A percentile compares a stretch with the other conserved stretches of the same genome.
Evolutionary conservation across 2,113 vertebrate species (phyloP).

Genomic region (Leptosomus discolor): DNA sequence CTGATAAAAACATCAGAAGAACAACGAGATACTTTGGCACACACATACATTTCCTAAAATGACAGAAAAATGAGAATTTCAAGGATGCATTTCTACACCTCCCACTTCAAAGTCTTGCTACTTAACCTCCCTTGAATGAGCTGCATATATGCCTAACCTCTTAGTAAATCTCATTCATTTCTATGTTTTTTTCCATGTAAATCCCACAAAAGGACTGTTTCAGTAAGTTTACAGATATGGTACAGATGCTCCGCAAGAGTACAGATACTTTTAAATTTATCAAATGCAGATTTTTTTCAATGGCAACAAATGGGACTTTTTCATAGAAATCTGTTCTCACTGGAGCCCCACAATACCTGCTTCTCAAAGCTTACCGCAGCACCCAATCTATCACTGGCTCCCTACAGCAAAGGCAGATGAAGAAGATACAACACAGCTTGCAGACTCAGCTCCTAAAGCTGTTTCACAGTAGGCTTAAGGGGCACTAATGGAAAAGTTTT

Average conservation of each 20-base stretch:
- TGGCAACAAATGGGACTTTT: not conserved
- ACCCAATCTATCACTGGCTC: not conserved
- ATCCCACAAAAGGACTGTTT: not conserved
- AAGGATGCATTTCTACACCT: not conserved
- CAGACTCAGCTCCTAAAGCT: not conserved
- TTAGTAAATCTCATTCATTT: not conserved
- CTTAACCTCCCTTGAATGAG: not conserved
- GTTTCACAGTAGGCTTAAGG: not conserved
- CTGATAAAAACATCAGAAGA: constrained; percentile 63
- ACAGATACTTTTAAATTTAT: not conserved
- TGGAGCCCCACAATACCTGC: not conserved
- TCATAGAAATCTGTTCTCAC: not conserved
- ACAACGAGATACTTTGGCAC: constrained; percentile 11
- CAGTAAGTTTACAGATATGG: not conserved
- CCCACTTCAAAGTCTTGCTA: not conserved
- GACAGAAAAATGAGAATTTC: constrained; percentile 12
- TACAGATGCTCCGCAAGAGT: not conserved
- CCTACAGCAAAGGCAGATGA: not conserved
- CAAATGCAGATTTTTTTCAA: not conserved
- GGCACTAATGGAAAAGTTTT: not conserved
- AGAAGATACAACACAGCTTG: not conserved
- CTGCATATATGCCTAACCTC: not conserved
- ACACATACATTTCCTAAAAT: not conserved
- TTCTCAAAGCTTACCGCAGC: not conserved
- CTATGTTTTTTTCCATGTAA: not conserved